Conservation (phyloP, 2,888 invertebrate genomes). For the Oxytorus armatus region DNA sequence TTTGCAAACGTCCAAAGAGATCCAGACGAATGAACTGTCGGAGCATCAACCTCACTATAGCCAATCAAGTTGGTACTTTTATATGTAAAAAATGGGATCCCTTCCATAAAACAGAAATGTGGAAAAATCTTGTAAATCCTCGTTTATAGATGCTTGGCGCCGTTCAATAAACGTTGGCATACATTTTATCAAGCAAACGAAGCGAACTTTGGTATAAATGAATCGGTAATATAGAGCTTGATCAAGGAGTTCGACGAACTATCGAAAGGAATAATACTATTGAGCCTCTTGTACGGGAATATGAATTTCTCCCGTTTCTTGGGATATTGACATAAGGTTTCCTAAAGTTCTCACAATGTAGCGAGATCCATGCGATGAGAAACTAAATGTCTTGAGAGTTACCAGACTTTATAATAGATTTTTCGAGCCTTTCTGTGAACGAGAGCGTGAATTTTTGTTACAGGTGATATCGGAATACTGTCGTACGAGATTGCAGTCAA, state of each 20-base stretch:
- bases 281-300: background rate
- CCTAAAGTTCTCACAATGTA: conserved; percentile 25
- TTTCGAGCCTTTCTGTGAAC: background rate
- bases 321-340: conserved; percentile 19
- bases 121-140: background rate
- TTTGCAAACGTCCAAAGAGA: background rate
- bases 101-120: background rate
- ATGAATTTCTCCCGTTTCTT: conserved; percentile 42
- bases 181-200: conserved; percentile 35
- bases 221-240: conserved; percentile 44
- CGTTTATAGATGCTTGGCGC: background rate
- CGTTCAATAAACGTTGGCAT: conserved; percentile 8
- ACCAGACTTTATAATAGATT: background rate
- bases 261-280: conserved; percentile 18
- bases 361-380: background rate
- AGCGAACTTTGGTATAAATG: conserved; percentile 38
- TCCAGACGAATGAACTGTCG: conserved; percentile 15
- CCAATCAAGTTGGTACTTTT: conserved; percentile 6
- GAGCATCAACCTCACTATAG: conserved; percentile 14
- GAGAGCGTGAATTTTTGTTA: conserved; percentile 67
- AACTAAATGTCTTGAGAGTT: conserved; percentile 10
- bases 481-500: conserved; percentile 85
- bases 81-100: background rate
- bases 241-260: conserved; percentile 19
- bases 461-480: conserved; percentile 88